These are phyloP conservation scores for Caradrina kadenii DNA, from an alignment of 2,888 invertebrate genomes.

Conservation along the genomic window DNA sequence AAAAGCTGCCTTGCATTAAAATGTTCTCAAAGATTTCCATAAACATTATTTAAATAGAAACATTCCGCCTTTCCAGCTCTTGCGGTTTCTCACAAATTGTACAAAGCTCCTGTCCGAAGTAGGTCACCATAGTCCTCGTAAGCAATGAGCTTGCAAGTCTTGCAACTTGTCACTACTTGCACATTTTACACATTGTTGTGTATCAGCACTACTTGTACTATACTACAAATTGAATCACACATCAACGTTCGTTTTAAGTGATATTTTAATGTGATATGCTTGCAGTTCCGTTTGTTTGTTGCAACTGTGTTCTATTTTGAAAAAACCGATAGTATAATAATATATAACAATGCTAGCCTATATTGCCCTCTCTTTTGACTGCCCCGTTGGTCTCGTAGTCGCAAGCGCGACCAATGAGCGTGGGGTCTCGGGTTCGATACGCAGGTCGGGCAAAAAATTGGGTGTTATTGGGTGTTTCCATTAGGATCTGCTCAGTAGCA, in stretches of 20 bases:
- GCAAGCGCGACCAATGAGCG: no score
- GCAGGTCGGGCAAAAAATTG: no score
- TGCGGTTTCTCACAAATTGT: conserved; percentile 52
- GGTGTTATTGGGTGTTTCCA: no score
- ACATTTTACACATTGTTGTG: conserved; percentile 32
- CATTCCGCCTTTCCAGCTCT: conserved; percentile 37
- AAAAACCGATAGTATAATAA: neutral
- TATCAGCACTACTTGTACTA: conserved; percentile 23
- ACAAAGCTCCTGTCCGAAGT: conserved; percentile 42
- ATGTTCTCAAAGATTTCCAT: conserved; percentile 47
- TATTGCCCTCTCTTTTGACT: no score
- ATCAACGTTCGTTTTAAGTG: conserved; percentile 33
- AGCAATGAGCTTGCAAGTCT: conserved; percentile 49
- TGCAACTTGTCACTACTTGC: conserved; percentile 40
- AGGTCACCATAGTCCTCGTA: conserved; percentile 37
- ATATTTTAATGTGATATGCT: conserved; percentile 20
- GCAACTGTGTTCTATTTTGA: conserved; percentile 1
- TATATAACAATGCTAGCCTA: no score
- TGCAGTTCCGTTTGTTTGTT: conserved; percentile 8
- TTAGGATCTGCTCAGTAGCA: no score
- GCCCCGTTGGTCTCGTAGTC: no score
- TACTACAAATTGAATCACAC: conserved; percentile 47
- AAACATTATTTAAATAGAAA: conserved; percentile 54
- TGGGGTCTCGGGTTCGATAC: no score
- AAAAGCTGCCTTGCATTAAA: conserved; percentile 45